Evolutionary conservation across 2,113 vertebrate species (phyloP).

Genomic region (Psilopogon haemacephalus): DNA sequence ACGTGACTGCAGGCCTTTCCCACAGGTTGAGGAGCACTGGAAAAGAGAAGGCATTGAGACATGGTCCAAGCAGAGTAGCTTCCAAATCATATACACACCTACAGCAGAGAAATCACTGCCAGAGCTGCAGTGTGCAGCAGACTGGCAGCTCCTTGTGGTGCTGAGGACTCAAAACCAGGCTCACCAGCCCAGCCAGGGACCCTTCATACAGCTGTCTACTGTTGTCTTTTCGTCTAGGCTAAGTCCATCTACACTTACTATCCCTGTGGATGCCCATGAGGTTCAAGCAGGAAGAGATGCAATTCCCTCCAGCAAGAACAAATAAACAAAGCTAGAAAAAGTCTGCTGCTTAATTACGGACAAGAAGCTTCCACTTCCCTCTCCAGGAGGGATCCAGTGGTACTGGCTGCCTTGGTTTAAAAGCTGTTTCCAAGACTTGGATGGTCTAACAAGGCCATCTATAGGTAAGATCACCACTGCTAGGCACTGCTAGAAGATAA

Average conservation of each 20-base stretch:
- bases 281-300: background rate
- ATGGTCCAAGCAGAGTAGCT: background rate
- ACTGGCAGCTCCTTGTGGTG: background rate
- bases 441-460: background rate
- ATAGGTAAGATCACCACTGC: background rate
- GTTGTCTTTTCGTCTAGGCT: background rate
- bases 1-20: conserved; percentile 91
- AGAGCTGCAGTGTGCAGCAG: background rate
- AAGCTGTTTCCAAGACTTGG: background rate
- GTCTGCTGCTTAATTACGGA: background rate
- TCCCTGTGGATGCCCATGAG: background rate
- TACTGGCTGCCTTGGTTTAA: background rate
- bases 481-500: background rate
- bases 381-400: background rate
- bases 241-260: background rate
- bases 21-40: conserved; percentile 95
- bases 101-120: background rate
- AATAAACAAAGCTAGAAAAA: background rate
- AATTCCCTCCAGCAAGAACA: background rate
- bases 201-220: background rate
- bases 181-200: background rate
- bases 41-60: conserved; percentile 20
- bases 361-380: background rate
- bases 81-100: background rate
- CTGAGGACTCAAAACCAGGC: background rate